These are phyloP conservation scores for Xenotilapia caudafasciata DNA, from an alignment of 2,113 vertebrate species.

Conservation along the genomic window DNA sequence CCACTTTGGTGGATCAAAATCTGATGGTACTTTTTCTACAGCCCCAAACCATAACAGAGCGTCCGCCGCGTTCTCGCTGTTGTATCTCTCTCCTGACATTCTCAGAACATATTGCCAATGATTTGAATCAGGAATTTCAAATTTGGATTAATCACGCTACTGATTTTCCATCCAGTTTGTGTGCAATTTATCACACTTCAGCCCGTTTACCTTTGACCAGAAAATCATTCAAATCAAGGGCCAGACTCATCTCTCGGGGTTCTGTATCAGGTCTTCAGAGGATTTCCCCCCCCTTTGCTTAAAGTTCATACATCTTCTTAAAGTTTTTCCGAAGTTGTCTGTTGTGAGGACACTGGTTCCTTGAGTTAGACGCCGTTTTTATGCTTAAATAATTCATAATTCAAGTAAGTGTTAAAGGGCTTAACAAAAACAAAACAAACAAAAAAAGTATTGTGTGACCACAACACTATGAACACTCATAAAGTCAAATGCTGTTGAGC, in stretches of 20 bases:
- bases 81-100: not conserved
- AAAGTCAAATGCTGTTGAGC: not conserved
- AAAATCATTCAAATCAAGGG: not conserved
- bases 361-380: not conserved
- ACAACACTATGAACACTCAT: constrained; percentile 1
- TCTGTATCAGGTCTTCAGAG: not conserved
- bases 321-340: not conserved
- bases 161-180: not conserved
- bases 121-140: not conserved
- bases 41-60: not conserved
- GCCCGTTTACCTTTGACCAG: not conserved
- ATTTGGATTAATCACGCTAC: not conserved
- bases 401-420: not conserved
- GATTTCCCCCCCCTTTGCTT: rapidly evolving
- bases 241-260: not conserved
- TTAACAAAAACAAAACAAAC: not conserved
- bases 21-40: not conserved
- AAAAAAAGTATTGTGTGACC: not conserved
- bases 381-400: not conserved
- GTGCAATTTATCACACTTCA: not conserved
- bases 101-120: not conserved
- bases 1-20: not conserved
- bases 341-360: not conserved
- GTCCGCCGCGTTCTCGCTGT: rapidly evolving
- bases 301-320: not conserved